phyloP scores from a whole-genome alignment of 2,797 vertebrate species.

The Holocentrus rufus region DNA sequence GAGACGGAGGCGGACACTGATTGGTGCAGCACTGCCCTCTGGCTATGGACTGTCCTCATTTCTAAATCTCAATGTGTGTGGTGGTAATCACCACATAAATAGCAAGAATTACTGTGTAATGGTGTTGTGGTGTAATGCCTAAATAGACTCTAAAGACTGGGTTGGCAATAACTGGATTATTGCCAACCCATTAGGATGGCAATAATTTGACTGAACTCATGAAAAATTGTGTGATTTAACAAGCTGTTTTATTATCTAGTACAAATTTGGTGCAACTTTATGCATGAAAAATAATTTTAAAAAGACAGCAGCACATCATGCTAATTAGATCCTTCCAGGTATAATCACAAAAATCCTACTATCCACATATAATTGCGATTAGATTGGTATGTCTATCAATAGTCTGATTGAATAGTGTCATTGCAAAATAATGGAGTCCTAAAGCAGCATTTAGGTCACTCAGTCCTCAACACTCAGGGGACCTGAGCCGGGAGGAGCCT shows the following conservation, averaged over 20 bases:
- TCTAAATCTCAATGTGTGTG: slow-evolving; percentile 31
- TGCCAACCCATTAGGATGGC: no score
- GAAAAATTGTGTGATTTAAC: neutral
- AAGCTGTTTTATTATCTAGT: no score
- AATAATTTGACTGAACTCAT: neutral
- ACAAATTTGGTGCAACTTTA: neutral
- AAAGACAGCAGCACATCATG: neutral
- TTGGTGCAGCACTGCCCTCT: slow-evolving; percentile 66
- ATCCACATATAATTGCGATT: neutral
- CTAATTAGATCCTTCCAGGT: neutral
- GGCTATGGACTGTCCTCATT: slow-evolving; percentile 62
- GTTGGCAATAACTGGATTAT: no score
- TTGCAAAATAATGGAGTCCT: slow-evolving; percentile 63
- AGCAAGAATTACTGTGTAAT: slow-evolving; percentile 8
- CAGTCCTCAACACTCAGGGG: slow-evolving; percentile 73
- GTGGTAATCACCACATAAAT: slow-evolving; percentile 19
- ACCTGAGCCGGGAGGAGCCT: slow-evolving; percentile 75
- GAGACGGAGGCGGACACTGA: slow-evolving; percentile 35
- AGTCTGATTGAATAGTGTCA: slow-evolving; percentile 51
- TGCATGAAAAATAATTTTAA: neutral
- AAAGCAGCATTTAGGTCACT: slow-evolving; percentile 82
- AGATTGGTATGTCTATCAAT: slow-evolving; percentile 7
- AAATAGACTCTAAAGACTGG: no score
- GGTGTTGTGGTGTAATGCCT: slow-evolving; percentile 16
- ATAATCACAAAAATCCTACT: neutral